Evolutionary conservation across 2,797 vertebrate genomes (phyloP).

Genomic region (Protosalanx chinensis): DNA sequence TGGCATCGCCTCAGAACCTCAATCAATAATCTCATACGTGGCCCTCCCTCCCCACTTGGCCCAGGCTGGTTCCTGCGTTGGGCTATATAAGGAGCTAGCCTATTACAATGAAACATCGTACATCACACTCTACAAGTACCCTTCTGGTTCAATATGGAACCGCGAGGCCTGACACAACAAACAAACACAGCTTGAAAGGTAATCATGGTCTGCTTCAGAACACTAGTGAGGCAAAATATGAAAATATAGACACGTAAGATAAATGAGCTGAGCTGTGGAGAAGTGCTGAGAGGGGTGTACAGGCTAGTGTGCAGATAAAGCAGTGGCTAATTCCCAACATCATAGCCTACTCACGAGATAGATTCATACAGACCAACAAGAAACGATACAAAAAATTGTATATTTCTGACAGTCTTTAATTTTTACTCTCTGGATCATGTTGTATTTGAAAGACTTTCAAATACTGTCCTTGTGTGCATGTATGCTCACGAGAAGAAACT

Average conservation of each 20-base stretch:
- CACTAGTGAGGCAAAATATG: neutral
- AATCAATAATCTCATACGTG: constrained; percentile 45
- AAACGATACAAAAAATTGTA: too few species aligned
- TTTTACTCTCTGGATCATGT: too few species aligned
- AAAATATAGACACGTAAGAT: neutral
- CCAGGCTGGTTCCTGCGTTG: constrained; percentile 21
- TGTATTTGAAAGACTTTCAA: too few species aligned
- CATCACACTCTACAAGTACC: constrained; percentile 11
- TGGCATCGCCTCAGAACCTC: constrained; percentile 31
- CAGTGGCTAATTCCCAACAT: too few species aligned
- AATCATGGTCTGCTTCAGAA: constrained; percentile 4
- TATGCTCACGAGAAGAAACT: too few species aligned
- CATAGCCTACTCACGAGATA: too few species aligned
- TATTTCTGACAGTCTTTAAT: too few species aligned
- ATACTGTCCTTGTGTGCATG: too few species aligned
- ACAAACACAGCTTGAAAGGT: constrained; percentile 8
- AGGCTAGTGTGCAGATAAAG: too few species aligned
- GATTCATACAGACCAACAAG: too few species aligned
- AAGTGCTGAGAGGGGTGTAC: neutral
- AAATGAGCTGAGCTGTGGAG: too few species aligned
- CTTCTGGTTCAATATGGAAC: constrained; percentile 22
- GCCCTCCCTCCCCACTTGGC: constrained; percentile 22
- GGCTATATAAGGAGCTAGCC: neutral
- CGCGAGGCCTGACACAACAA: constrained; percentile 13
- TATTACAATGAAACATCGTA: neutral